phyloP scores from a whole-genome alignment of 1,140 invertebrate species.

The Meteorus sp. region DNA sequence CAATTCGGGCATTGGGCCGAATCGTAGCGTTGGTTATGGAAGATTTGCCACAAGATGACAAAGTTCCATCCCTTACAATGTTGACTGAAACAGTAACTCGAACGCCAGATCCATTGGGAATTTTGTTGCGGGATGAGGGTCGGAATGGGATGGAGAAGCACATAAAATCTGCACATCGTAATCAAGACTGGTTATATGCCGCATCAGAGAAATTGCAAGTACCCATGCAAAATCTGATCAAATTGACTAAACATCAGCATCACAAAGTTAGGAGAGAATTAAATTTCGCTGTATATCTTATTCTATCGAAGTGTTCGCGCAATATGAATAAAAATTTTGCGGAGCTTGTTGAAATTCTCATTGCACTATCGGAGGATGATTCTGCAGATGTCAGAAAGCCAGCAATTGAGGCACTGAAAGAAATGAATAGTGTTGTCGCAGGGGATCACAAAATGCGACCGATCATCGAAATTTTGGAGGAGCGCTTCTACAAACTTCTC shows the following conservation, averaged over 20 bases:
- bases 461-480: constrained; percentile 61
- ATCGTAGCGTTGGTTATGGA: constrained; percentile 57
- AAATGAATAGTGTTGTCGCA: constrained; percentile 48
- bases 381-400: constrained; percentile 52
- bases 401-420: constrained; percentile 46
- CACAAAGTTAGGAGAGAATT: constrained; percentile 63
- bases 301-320: constrained; percentile 63
- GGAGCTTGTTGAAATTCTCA: constrained; percentile 62
- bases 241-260: constrained; percentile 60
- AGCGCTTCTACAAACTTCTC: constrained; percentile 62
- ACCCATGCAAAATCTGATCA: constrained; percentile 57
- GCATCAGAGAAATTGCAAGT: constrained; percentile 61
- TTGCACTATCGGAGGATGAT: constrained; percentile 64
- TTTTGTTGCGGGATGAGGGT: constrained; percentile 21
- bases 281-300: constrained; percentile 51
- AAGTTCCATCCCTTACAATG: background rate
- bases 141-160: constrained; percentile 46
- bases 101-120: constrained; percentile 22
- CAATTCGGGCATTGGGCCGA: constrained; percentile 58
- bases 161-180: constrained; percentile 54
- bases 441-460: constrained; percentile 43
- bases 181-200: constrained; percentile 61
- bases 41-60: constrained; percentile 43
- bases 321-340: constrained; percentile 62
- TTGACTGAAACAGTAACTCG: background rate